phyloP scores from a whole-genome alignment of 2,888 invertebrate species.

The Endotricha flammealis region DNA sequence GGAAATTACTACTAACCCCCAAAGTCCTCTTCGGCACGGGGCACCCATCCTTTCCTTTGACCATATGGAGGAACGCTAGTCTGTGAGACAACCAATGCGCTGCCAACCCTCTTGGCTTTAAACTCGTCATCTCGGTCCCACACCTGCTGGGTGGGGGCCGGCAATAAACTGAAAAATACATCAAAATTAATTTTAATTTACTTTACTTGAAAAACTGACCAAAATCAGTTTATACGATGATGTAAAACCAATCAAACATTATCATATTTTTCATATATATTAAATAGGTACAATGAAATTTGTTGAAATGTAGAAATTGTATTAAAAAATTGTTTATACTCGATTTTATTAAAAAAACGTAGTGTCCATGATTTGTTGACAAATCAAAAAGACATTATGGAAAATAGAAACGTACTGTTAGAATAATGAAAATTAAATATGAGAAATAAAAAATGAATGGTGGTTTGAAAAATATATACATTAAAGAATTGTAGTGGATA shows the following conservation, averaged over 20 bases:
- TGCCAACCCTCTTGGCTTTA: conserved; percentile 72
- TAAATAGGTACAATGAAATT: no score
- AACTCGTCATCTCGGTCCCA: conserved; percentile 94
- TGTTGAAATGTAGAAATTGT: no score
- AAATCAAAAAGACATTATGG: no score
- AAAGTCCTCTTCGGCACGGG: conserved; percentile 86
- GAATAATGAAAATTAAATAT: background rate
- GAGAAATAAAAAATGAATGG: background rate
- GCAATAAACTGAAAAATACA: conserved; percentile 82
- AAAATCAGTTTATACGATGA: no score
- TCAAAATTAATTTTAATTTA: conserved; percentile 12
- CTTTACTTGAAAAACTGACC: no score
- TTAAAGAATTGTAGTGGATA: background rate
- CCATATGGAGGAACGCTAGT: conserved; percentile 95
- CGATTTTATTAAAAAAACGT: no score
- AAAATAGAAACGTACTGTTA: background rate
- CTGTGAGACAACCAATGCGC: conserved; percentile 86
- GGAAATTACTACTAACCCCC: conserved; percentile 74
- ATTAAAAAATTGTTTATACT: no score
- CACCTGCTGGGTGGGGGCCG: conserved; percentile 90
- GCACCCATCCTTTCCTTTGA: conserved; percentile 95
- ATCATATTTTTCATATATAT: no score
- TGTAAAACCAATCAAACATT: no score
- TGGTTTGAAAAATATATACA: background rate
- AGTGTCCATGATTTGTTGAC: no score